Evolutionary conservation across 1,140 invertebrate genomes (phyloP).

Genomic region (Elysia chlorotica): DNA sequence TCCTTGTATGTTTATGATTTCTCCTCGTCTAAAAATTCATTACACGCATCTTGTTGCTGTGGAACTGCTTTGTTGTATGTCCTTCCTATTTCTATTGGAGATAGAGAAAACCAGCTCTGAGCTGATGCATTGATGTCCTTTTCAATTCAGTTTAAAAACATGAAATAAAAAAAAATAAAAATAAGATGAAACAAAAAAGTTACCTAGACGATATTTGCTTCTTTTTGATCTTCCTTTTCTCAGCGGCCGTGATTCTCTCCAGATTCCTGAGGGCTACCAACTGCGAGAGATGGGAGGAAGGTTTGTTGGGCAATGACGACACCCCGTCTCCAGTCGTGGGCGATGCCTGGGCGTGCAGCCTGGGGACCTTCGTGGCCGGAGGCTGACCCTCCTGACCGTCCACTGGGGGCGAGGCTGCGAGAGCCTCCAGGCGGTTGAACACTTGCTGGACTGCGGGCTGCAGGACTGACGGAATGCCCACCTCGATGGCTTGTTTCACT

Average conservation of each 20-base stretch:
- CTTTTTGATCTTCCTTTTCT: background rate
- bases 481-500: constrained; percentile 12
- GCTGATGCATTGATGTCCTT: too few relatives aligned
- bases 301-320: background rate
- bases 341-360: background rate
- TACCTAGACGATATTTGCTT: background rate
- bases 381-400: too few relatives aligned
- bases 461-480: background rate
- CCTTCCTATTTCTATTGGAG: too few relatives aligned
- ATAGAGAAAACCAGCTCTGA: too few relatives aligned
- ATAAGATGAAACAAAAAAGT: too few relatives aligned
- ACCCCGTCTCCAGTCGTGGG: background rate
- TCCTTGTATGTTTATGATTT: too few relatives aligned
- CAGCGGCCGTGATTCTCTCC: constrained; percentile 12
- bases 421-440: constrained; percentile 6
- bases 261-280: constrained; percentile 11
- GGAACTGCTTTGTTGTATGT: too few relatives aligned
- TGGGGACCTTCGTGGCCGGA: too few relatives aligned
- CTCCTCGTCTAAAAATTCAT: too few relatives aligned
- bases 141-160: too few relatives aligned
- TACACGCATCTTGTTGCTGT: too few relatives aligned
- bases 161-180: too few relatives aligned
- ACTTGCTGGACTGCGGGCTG: background rate
- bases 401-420: background rate
- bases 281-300: background rate